Percentiles rank a stretch among this genome's conserved stretches.
Conservation (phyloP, 2,113 vertebrate genomes). For the Laterallus jamaicensis region DNA sequence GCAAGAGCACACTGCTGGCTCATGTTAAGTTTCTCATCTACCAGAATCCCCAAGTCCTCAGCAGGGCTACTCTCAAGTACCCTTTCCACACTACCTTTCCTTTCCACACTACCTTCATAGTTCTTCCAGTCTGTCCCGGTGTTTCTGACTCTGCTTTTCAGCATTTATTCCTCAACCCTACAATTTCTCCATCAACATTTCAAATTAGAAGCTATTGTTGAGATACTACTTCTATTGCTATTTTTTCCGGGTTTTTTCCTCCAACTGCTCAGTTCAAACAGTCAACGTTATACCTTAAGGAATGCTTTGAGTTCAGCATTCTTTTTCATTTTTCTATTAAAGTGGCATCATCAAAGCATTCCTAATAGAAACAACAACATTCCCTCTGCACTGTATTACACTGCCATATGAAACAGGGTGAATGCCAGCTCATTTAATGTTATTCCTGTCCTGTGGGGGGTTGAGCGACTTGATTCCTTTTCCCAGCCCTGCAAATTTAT, state of each 20-base stretch:
- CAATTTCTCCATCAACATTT: neutral
- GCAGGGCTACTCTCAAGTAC: too few species aligned
- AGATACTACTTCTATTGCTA: neutral
- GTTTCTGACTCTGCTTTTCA: neutral
- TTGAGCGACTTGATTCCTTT: neutral
- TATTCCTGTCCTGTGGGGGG: neutral
- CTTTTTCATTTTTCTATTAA: slow-evolving; percentile 11
- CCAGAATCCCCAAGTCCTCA: too few species aligned
- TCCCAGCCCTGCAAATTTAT: neutral
- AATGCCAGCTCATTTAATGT: slow-evolving; percentile 15
- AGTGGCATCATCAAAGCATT: slow-evolving; percentile 19
- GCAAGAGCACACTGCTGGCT: too few species aligned
- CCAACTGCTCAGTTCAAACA: neutral
- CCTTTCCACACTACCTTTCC: neutral
- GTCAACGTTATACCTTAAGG: neutral
- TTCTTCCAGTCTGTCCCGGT: neutral
- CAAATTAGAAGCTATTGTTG: neutral
- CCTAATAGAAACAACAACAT: slow-evolving; percentile 31
- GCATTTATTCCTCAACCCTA: neutral
- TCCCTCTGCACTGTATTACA: neutral
- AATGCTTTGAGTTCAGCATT: neutral
- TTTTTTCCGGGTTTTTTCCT: neutral
- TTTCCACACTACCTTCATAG: neutral
- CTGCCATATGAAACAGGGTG: slow-evolving; percentile 8
- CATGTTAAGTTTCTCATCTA: too few species aligned